Percentiles rank a stretch among this genome's conserved stretches.
Conservation (phyloP, 2,888 invertebrate genomes). For the Coremacera marginata region DNA sequence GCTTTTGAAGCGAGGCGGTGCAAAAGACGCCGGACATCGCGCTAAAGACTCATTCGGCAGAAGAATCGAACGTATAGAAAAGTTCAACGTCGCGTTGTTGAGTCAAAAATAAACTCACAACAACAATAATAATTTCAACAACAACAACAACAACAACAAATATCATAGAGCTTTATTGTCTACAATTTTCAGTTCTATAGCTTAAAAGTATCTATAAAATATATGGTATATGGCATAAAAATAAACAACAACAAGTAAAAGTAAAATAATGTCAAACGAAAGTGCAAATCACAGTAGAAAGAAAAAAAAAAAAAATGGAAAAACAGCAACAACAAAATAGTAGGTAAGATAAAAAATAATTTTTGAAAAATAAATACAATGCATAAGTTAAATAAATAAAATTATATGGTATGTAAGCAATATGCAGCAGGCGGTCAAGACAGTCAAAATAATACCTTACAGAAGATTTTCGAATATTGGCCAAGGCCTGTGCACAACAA, state of each 20-base stretch:
- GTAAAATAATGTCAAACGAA: background rate
- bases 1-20: conserved; percentile 9
- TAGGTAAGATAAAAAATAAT: background rate
- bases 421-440: too few relatives aligned
- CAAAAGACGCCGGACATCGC: background rate
- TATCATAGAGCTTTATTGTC: background rate
- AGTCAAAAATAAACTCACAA: conserved; percentile 11
- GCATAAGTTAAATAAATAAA: too few relatives aligned
- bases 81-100: conserved; percentile 22
- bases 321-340: background rate
- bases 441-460: too few relatives aligned
- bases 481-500: too few relatives aligned
- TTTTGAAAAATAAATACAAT: too few relatives aligned
- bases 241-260: background rate
- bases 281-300: background rate
- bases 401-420: too few relatives aligned
- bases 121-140: too few relatives aligned
- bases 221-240: background rate
- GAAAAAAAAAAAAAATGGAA: background rate
- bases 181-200: background rate
- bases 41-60: background rate
- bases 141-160: too few relatives aligned
- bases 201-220: background rate
- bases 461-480: too few relatives aligned
- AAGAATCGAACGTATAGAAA: background rate